Percentiles rank a stretch among this genome's conserved stretches.
These are phyloP conservation scores for Phalacrocorax aristotelis DNA, from an alignment of 2,113 vertebrate genomes.

Conservation along the genomic window DNA sequence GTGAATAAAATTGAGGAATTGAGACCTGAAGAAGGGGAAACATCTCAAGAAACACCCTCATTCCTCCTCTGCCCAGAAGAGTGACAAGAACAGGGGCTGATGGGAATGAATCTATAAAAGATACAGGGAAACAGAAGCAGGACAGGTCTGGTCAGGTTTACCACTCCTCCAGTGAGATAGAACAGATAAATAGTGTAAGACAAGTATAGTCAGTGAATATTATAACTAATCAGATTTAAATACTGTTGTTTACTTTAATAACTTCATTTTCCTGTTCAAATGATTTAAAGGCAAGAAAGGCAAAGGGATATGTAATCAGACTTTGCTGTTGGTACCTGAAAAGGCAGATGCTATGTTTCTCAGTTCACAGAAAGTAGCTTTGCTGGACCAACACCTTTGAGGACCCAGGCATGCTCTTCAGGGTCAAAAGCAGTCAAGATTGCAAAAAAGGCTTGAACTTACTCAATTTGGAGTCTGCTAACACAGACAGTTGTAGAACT, in stretches of 20 bases:
- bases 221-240: background rate
- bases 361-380: background rate
- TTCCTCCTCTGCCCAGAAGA: background rate
- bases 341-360: background rate
- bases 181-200: background rate
- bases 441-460: background rate
- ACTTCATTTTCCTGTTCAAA: background rate
- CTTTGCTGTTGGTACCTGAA: background rate
- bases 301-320: background rate
- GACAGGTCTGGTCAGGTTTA: background rate
- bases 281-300: background rate
- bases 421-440: background rate
- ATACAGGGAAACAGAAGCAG: background rate
- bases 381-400: background rate
- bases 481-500: background rate
- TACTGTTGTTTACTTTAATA: background rate
- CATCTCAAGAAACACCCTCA: background rate
- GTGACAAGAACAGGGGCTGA: background rate
- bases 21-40: conserved; percentile 48
- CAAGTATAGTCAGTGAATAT: background rate
- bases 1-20: conserved; percentile 39
- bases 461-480: background rate
- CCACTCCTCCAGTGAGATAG: background rate
- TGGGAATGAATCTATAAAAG: background rate
- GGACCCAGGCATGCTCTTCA: background rate